Percentiles rank a stretch among this genome's conserved stretches.
phyloP scores from a whole-genome alignment of 1,140 invertebrate species.

The Drosophila nasuta region DNA sequence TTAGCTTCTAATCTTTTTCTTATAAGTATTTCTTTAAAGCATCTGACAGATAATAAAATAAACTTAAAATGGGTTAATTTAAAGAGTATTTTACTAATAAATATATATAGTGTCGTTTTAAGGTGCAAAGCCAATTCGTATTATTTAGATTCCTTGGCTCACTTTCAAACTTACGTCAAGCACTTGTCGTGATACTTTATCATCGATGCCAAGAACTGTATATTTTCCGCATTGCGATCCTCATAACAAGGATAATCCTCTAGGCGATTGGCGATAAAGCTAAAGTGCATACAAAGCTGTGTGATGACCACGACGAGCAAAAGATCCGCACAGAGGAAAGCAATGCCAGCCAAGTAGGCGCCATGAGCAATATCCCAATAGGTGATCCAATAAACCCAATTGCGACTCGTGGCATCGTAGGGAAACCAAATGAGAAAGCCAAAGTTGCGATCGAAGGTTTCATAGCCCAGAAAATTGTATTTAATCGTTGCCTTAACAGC shows the following conservation, averaged over 20 bases:
- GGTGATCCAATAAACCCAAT: slow-evolving; percentile 66
- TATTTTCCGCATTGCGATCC: slow-evolving; percentile 44
- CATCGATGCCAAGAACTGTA: slow-evolving; percentile 55
- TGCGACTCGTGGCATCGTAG: slow-evolving; percentile 60
- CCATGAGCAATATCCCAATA: slow-evolving; percentile 77
- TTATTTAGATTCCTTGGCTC: too few relatives aligned
- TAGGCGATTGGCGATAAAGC: slow-evolving; percentile 60
- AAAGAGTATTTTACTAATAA: too few relatives aligned
- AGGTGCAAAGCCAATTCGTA: too few relatives aligned
- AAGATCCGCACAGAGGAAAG: slow-evolving; percentile 76
- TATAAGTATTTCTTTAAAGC: too few relatives aligned
- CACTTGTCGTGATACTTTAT: slow-evolving; percentile 74
- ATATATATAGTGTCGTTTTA: too few relatives aligned
- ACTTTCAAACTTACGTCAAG: slow-evolving; percentile 53
- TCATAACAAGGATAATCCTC: slow-evolving; percentile 54
- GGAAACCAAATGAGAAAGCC: slow-evolving; percentile 81
- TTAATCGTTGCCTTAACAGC: slow-evolving; percentile 67
- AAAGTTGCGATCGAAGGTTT: slow-evolving; percentile 70
- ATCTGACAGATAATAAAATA: too few relatives aligned
- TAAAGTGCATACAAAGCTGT: slow-evolving; percentile 80
- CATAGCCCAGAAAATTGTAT: slow-evolving; percentile 65
- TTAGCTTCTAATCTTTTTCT: too few relatives aligned
- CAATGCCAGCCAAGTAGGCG: slow-evolving; percentile 75
- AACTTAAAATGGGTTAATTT: too few relatives aligned
- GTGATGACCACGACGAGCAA: slow-evolving; percentile 75